These are phyloP conservation scores for Epinephelus moara DNA, from an alignment of 2,113 vertebrate species.

Conservation along the genomic window DNA sequence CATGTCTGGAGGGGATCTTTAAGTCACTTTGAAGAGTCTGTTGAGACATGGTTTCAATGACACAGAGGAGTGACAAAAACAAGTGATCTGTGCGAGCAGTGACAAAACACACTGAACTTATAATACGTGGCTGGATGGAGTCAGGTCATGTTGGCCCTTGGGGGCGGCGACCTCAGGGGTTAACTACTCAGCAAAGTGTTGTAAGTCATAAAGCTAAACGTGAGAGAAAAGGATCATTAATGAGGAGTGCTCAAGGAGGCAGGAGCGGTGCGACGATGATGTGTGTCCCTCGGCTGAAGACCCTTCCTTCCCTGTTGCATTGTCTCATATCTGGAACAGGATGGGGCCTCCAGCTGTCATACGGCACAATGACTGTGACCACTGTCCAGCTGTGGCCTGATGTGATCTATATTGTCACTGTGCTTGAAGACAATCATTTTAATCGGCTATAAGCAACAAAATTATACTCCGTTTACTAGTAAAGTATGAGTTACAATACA, in stretches of 20 bases:
- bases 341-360: constrained; percentile 29
- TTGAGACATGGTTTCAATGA: neutral
- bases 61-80: neutral
- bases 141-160: constrained; percentile 2
- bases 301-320: constrained; percentile 36
- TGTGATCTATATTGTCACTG: neutral
- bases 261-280: neutral
- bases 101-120: constrained; percentile 6
- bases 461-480: neutral
- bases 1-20: neutral
- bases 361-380: neutral
- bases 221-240: constrained; percentile 56
- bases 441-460: neutral
- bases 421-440: neutral
- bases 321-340: constrained; percentile 43
- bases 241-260: constrained; percentile 8
- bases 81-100: neutral
- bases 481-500: too few relatives aligned
- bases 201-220: constrained; percentile 63
- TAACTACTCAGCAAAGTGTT: constrained; percentile 67
- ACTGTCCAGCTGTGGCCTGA: constrained; percentile 31
- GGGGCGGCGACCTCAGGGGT: constrained; percentile 46
- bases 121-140: constrained; percentile 20
- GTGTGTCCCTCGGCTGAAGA: constrained; percentile 2
- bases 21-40: neutral